A percentile compares a stretch with the other conserved stretches of the same genome.
Conservation (phyloP, 2,797 vertebrate genomes). For the Characodon lateralis region DNA sequence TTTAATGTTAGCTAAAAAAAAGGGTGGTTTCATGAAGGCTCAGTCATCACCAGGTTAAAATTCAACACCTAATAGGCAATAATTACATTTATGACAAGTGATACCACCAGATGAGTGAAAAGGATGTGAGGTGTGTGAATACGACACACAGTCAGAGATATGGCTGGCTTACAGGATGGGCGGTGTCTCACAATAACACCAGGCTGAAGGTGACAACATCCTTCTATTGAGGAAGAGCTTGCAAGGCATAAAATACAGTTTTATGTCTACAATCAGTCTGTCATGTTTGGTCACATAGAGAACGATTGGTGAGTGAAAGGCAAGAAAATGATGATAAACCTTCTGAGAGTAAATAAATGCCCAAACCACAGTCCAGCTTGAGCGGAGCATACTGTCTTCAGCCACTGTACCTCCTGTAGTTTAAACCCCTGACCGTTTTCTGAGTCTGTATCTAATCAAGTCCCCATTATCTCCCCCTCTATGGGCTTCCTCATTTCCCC, state of each 20-base stretch:
- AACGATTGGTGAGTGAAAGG: slow-evolving; percentile 12
- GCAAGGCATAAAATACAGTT: slow-evolving; percentile 15
- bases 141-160: slow-evolving; percentile 35
- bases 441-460: slow-evolving; percentile 82
- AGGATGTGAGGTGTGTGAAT: slow-evolving; percentile 14
- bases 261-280: slow-evolving; percentile 1
- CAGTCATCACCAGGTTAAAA: not conserved
- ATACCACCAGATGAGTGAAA: slow-evolving; percentile 18
- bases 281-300: slow-evolving; percentile 4
- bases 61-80: not conserved
- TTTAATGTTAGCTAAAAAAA: not conserved
- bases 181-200: slow-evolving; percentile 42
- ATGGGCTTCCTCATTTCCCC: slow-evolving; percentile 72
- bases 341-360: slow-evolving; percentile 25
- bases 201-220: slow-evolving; percentile 37
- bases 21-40: not conserved
- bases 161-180: slow-evolving; percentile 64
- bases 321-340: not conserved
- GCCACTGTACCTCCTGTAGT: slow-evolving; percentile 37
- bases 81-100: slow-evolving; percentile 25
- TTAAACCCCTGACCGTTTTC: slow-evolving; percentile 57
- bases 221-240: slow-evolving; percentile 25
- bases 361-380: slow-evolving; percentile 4
- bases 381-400: slow-evolving; percentile 27
- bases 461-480: slow-evolving; percentile 79